Evolutionary conservation across 2,888 invertebrate species (phyloP).

Genomic region (Ariolimax columbianus): DNA sequence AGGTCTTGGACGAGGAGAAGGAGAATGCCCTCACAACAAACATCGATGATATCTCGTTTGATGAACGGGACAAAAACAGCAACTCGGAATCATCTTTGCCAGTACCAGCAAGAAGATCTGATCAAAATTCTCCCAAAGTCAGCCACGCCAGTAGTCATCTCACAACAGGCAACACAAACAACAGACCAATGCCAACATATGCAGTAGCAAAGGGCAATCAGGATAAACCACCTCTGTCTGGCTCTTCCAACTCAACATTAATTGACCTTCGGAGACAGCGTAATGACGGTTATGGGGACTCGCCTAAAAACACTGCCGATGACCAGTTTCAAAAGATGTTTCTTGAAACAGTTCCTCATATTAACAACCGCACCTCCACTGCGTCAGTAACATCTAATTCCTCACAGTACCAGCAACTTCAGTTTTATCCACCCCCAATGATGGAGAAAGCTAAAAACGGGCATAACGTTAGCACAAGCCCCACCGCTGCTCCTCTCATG

Average conservation of each 20-base stretch:
- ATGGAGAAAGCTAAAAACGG: slow-evolving; percentile 64
- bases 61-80: slow-evolving; percentile 80
- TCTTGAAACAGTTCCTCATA: slow-evolving; percentile 61
- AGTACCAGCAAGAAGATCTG: slow-evolving; percentile 35
- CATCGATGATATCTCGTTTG: slow-evolving; percentile 74
- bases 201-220: slow-evolving; percentile 6
- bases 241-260: slow-evolving; percentile 29
- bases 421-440: slow-evolving; percentile 52
- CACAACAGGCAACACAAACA: slow-evolving; percentile 13
- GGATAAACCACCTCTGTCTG: slow-evolving; percentile 11
- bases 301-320: slow-evolving; percentile 59
- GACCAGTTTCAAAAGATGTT: slow-evolving; percentile 70
- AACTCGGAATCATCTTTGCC: neutral
- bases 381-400: slow-evolving; percentile 25
- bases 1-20: slow-evolving; percentile 65
- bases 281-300: slow-evolving; percentile 44
- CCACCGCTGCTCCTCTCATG: slow-evolving; percentile 48
- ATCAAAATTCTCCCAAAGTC: slow-evolving; percentile 16
- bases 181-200: slow-evolving; percentile 15
- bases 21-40: slow-evolving; percentile 71
- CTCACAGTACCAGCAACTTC: neutral
- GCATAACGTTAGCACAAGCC: slow-evolving; percentile 60
- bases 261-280: slow-evolving; percentile 48
- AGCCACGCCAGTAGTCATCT: neutral
- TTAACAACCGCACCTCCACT: slow-evolving; percentile 45